These are phyloP conservation scores for Camptogramma bilineatum DNA, from an alignment of 2,888 invertebrate species.

Conservation along the genomic window DNA sequence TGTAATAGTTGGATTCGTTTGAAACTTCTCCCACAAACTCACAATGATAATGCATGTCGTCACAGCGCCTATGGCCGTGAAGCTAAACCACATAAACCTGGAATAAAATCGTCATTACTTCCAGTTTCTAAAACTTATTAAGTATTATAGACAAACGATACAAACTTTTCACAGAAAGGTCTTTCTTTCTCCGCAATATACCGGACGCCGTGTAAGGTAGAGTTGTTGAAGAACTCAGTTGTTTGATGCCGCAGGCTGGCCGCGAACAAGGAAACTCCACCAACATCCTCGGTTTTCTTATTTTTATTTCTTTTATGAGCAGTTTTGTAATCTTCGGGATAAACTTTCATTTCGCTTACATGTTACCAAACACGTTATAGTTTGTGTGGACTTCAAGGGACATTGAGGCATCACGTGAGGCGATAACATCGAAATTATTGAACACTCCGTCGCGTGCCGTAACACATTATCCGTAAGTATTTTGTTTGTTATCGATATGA, in stretches of 20 bases:
- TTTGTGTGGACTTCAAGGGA: conserved; percentile 31
- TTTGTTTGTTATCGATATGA: conserved; percentile 20
- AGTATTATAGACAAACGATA: conserved; percentile 32
- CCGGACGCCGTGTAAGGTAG: conserved; percentile 91
- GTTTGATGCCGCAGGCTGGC: conserved; percentile 89
- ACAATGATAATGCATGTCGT: conserved; percentile 91
- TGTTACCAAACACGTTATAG: conserved; percentile 51
- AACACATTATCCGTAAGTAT: conserved; percentile 35
- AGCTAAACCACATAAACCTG: conserved; percentile 93
- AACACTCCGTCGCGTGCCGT: conserved; percentile 58
- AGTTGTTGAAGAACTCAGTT: conserved; percentile 90
- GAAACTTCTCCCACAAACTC: conserved; percentile 93
- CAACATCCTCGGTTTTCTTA: conserved; percentile 53
- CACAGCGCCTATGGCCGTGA: conserved; percentile 88
- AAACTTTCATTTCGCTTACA: conserved; percentile 67
- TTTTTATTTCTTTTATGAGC: conserved; percentile 47
- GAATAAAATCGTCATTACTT: conserved; percentile 36
- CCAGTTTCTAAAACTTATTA: background rate
- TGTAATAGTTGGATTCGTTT: conserved; percentile 93
- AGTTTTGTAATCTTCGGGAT: conserved; percentile 61
- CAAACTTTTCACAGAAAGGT: conserved; percentile 91
- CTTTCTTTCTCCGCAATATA: conserved; percentile 91
- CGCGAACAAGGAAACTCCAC: conserved; percentile 76
- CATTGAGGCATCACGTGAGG: conserved; percentile 54
- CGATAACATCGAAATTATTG: conserved; percentile 70